Evolutionary conservation across 2,797 vertebrate genomes (phyloP).

Genomic region (Rhabdomys pumilio): DNA sequence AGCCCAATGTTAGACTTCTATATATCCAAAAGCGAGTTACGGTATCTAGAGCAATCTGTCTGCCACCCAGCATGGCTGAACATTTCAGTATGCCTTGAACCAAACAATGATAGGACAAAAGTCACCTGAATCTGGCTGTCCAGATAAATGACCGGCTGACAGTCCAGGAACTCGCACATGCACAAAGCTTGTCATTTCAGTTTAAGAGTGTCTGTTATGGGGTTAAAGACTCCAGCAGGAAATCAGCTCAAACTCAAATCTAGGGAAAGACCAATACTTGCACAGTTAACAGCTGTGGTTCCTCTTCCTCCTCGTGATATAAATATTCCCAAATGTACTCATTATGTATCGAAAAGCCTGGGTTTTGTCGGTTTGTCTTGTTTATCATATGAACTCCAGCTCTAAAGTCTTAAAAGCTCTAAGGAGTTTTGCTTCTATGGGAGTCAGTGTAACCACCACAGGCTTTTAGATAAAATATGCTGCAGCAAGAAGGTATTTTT

Average conservation of each 20-base stretch:
- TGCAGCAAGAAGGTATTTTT: background rate
- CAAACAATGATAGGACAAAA: background rate
- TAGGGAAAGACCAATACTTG: background rate
- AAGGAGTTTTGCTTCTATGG: background rate
- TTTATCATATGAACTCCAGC: background rate
- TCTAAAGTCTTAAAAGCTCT: background rate
- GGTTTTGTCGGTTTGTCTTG: background rate
- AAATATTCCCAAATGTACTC: background rate
- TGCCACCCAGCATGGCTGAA: background rate
- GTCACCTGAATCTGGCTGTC: background rate
- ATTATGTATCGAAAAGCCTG: background rate
- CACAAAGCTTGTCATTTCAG: background rate
- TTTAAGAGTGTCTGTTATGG: background rate
- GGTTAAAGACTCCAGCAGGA: background rate
- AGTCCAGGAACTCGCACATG: background rate
- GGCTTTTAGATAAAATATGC: background rate
- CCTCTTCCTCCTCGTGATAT: background rate
- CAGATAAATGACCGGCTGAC: background rate
- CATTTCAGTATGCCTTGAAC: background rate
- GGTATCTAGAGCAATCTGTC: background rate
- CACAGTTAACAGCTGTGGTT: background rate
- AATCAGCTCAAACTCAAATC: constrained; percentile 6
- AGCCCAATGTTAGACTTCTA: background rate
- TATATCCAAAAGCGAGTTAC: background rate
- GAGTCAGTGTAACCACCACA: background rate